Evolutionary conservation across 2,888 invertebrate genomes (phyloP), one percentile per base, ranked within the genome.

Genomic region (Ypsolopha sequella): DNA sequence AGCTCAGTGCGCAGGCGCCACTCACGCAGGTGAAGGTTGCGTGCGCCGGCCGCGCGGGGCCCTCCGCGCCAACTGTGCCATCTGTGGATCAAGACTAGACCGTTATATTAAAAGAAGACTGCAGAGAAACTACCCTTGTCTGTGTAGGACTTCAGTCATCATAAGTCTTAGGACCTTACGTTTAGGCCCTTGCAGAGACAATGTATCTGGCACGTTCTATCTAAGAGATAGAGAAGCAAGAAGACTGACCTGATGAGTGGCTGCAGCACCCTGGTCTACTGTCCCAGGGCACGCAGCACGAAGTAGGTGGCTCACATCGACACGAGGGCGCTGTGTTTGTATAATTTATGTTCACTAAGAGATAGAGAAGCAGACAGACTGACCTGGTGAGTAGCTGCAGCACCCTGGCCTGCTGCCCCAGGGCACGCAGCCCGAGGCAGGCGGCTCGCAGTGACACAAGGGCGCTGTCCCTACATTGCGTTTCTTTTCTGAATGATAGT

Each of bases 371-470:
- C 24, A 24, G 55, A 41, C 24, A 24, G 55, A 41, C 11, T 68
- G 63, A 92, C 92, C 92, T 89, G 34, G 90, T 89, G 38, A 92
- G 75, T 39, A 92, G 71, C 67, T 92, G 92, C 63, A 92, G 87
- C 54, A 92, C 79, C 58, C 92, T 78, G 2, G 91, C 89, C 62
- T 87, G 84, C 67, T 92, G 92, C 2, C 93, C 93, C 39, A 80
- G 77, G 52, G 87, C 81, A 53, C 92, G 82, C 52, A 92, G 76
- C 51, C 89, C 79, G 53, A 90, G 86, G 39, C 91, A 89, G 0
- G 91, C 88, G 7, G 91, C 91, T 36, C 80, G 90, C 70, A 67
- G 88, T 66, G 80, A 80, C 74, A 82, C 88, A 76, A 85, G 88
- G 88, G 77, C 89, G 75, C 69, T 88, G 62, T 66, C 89, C 61